Evolutionary conservation across 2,888 invertebrate genomes (phyloP).

Genomic region (Micoletzkya japonica): DNA sequence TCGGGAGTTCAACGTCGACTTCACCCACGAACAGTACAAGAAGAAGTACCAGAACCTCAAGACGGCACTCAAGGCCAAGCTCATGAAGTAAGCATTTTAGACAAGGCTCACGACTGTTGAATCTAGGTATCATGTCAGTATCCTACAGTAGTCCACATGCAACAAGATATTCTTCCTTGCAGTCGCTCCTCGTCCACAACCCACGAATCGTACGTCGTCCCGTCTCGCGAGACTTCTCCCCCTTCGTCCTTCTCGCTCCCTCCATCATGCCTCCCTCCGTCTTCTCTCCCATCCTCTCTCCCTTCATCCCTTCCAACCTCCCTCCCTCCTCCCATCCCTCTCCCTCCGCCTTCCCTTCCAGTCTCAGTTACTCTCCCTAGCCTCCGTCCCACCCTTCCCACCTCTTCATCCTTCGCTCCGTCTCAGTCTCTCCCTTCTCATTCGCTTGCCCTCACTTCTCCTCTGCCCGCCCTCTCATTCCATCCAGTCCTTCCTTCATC

Average conservation of each 20-base stretch:
- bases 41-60: constrained; percentile 34
- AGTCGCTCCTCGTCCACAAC: neutral
- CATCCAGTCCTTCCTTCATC: no score
- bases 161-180: neutral
- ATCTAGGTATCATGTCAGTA: no score
- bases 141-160: no score
- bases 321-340: neutral
- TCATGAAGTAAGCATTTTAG: constrained; percentile 13
- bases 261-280: neutral
- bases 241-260: neutral
- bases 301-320: neutral
- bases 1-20: neutral
- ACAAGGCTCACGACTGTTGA: neutral
- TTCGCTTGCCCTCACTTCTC: no score
- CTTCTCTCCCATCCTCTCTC: neutral
- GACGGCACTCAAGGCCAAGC: constrained; percentile 29
- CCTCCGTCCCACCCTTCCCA: neutral
- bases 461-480: no score
- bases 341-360: neutral
- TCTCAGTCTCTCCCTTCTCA: no score
- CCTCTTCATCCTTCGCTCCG: neutral
- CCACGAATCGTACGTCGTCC: neutral
- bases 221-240: neutral
- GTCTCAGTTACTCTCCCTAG: neutral
- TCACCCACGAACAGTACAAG: constrained; percentile 31